A percentile compares a stretch with the other conserved stretches of the same genome.
Conservation (phyloP, 2,888 invertebrate genomes). For the Epicampocera succincta region DNA sequence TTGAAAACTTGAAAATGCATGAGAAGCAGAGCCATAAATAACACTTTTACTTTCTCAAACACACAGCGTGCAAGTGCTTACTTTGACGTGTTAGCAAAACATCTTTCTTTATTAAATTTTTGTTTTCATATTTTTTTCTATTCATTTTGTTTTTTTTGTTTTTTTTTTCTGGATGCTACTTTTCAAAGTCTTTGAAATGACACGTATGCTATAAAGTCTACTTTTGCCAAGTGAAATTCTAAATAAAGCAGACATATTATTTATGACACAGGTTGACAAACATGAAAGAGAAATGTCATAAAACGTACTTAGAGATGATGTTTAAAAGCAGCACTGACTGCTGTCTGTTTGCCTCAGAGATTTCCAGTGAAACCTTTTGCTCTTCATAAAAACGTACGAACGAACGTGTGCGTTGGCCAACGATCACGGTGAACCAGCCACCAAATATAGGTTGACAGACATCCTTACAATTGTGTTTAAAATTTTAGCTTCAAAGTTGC, state of each 20-base stretch:
- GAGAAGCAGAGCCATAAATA: conserved; percentile 6
- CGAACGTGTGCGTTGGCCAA: conserved; percentile 4
- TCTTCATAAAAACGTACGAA: neutral
- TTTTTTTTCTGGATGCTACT: neutral
- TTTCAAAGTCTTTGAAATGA: conserved; percentile 32
- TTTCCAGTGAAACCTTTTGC: conserved; percentile 7
- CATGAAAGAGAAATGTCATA: conserved; percentile 51
- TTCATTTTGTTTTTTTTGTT: neutral
- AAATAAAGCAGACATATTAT: conserved; percentile 2
- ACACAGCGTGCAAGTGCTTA: neutral
- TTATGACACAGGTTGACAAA: conserved; percentile 62
- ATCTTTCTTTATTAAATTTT: neutral
- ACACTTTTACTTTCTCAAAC: conserved; percentile 34
- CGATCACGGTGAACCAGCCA: conserved; percentile 38
- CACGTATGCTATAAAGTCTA: conserved; percentile 26
- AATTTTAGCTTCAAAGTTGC: conserved; percentile 6
- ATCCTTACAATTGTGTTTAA: neutral
- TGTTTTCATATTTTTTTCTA: no score
- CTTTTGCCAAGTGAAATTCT: neutral
- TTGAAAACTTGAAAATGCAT: neutral
- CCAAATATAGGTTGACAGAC: neutral
- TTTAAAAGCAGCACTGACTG: conserved; percentile 18
- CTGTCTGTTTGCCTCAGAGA: conserved; percentile 19
- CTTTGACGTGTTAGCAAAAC: conserved; percentile 9
- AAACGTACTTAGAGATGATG: conserved; percentile 56